Evolutionary conservation across 1,140 invertebrate genomes (phyloP).

Genomic region (Leguminivora glycinivorella): DNA sequence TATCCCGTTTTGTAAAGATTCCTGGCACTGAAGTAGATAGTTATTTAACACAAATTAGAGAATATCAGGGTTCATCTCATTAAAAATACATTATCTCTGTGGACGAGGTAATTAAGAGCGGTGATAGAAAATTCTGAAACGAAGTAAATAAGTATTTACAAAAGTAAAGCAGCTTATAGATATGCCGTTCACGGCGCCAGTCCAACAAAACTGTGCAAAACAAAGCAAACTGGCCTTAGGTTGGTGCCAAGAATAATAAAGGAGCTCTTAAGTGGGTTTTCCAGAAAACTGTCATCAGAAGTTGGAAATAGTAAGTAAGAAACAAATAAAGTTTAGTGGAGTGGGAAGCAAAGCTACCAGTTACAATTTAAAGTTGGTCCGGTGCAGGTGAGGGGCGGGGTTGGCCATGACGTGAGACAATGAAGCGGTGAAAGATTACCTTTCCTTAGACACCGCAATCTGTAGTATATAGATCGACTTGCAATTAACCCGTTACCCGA

Average conservation of each 20-base stretch:
- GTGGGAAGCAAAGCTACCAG: conserved; percentile 59
- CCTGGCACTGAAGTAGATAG: too few species aligned
- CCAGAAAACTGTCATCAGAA: conserved; percentile 43
- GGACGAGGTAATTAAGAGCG: not conserved
- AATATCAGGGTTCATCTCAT: too few species aligned
- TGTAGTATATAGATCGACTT: not conserved
- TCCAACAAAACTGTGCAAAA: not conserved
- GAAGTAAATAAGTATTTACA: not conserved
- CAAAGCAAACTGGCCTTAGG: conserved; percentile 19
- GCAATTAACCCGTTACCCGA: too few species aligned
- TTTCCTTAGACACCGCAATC: not conserved
- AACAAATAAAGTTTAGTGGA: conserved; percentile 66
- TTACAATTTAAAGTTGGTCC: conserved; percentile 73
- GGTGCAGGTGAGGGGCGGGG: conserved; percentile 36
- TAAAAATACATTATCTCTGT: not conserved
- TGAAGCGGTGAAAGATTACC: conserved; percentile 39
- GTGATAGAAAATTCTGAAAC: not conserved
- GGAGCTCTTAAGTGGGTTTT: conserved; percentile 36
- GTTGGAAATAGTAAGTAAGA: conserved; percentile 42
- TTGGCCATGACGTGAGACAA: conserved; percentile 32
- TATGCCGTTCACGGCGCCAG: not conserved
- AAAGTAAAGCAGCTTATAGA: not conserved
- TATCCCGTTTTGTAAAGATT: too few species aligned
- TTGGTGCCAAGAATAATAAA: conserved; percentile 28
- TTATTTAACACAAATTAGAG: too few species aligned